These are phyloP conservation scores for Chaetops frenatus DNA, from an alignment of 2,113 vertebrate species.

Conservation along the genomic window DNA sequence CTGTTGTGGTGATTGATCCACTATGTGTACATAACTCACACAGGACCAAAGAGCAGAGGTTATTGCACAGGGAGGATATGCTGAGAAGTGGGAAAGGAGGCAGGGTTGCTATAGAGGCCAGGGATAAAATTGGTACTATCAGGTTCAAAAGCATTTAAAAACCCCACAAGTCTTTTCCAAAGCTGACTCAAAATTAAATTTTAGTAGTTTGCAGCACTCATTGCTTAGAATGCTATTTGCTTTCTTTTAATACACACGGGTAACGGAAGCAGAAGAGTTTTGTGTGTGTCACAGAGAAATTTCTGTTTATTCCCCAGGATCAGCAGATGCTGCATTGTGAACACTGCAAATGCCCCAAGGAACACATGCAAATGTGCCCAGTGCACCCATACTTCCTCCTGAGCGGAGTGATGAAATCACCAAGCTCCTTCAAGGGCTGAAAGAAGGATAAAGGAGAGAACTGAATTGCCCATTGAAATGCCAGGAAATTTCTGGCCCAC, in stretches of 20 bases:
- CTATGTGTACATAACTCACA: neutral
- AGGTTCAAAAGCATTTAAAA: neutral
- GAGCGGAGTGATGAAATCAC: neutral
- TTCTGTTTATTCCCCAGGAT: neutral
- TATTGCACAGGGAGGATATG: neutral
- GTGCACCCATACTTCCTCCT: neutral
- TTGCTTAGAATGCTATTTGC: neutral
- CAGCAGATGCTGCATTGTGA: neutral
- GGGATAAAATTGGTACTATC: neutral
- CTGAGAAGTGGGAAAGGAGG: neutral
- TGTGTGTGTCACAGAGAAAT: neutral
- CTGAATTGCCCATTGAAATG: neutral
- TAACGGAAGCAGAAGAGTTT: neutral
- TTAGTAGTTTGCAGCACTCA: neutral
- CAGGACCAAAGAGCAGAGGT: neutral
- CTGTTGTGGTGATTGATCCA: constrained; percentile 35
- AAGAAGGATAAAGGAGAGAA: neutral
- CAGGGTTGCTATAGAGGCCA: neutral
- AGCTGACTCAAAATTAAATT: neutral
- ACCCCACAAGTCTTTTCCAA: neutral
- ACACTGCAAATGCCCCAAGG: neutral
- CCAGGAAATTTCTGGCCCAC: neutral
- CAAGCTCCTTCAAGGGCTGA: neutral
- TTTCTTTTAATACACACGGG: neutral
- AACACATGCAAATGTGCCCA: neutral